Base-by-base conservation (phyloP, 2,113 vertebrate species). In the Etheostoma spectabile region DNA sequence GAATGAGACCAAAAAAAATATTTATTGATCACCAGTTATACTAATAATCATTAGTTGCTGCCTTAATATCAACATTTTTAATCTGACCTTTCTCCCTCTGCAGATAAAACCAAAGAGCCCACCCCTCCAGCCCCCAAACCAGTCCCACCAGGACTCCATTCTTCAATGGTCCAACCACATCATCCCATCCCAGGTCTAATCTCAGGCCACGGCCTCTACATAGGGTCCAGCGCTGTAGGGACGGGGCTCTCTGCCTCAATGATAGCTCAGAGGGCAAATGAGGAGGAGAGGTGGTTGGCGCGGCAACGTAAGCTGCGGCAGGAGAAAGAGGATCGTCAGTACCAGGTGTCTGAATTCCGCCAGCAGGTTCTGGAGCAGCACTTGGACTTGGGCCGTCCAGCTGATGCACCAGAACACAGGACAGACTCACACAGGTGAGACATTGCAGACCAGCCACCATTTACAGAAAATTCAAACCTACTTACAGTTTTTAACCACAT, bases 321-420 rank as follows among this genome's bases (percentile, higher is more conserved):
- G 80, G 98, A 99, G 94, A 99, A 99, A 87, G 98, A 99, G 69
- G 98, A 99, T 80, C 95, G 98, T 33, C 98, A 99, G 55, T 99
- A 97, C 77, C 98, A 99, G 80, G 98, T 99, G 91, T 99, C 98
- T 0, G 98, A 99, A 83, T 99, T 99, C 78, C 96, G 98, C 75
- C 98, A 99, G 89, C 98, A 99, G 88, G 97, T 99, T 79, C 92
- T 99, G 84, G 98, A 99, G 92, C 98, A 99, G 93, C 98, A 99
- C 90, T 93, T 99, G 71, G 98, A 99, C 73, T 89, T 98, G 27
- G 96, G 97, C n/a, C 95, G 97, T 2, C 88, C 95, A 0, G 90
- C 93, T 0, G 98, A 99, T 30, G 77, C 86, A 0, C 66, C 90
- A 0, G 98, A 99, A 73, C 96, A 95, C 64, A 94, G 98, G 71